Percentiles rank a stretch among this genome's conserved stretches.
Evolutionary conservation across 92 coral and sea anemone species (phyloP).

Genomic region (Porites divaricata): DNA sequence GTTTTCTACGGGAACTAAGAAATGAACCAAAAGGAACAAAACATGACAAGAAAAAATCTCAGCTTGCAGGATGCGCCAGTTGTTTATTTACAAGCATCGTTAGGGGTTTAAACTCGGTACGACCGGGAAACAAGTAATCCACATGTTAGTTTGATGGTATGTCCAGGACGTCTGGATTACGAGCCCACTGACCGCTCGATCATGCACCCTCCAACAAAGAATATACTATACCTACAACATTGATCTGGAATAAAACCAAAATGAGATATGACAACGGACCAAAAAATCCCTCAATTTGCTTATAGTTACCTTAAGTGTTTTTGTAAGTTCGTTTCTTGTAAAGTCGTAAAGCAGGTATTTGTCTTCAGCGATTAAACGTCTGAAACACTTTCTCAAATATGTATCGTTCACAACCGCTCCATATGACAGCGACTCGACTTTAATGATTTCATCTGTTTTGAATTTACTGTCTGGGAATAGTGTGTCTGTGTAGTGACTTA

Average conservation of each 20-base stretch:
- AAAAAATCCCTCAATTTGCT: background rate
- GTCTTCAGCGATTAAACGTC: conserved; percentile 59
- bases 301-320: conserved; percentile 66
- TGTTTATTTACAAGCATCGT: too few relatives aligned
- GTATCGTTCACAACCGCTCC: conserved; percentile 82
- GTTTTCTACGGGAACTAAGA: too few relatives aligned
- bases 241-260: conserved; percentile 34
- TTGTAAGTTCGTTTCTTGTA: conserved; percentile 54
- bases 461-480: conserved; percentile 52
- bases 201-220: background rate
- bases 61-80: too few relatives aligned
- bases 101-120: background rate
- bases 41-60: too few relatives aligned
- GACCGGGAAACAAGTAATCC: background rate
- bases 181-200: too few relatives aligned
- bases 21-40: too few relatives aligned
- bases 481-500: conserved; percentile 55
- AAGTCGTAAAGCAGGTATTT: conserved; percentile 67
- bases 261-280: conserved; percentile 70
- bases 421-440: conserved; percentile 70
- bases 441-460: conserved; percentile 68
- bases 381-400: conserved; percentile 64
- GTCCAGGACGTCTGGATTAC: too few relatives aligned
- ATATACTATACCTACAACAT: background rate
- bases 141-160: too few relatives aligned